Evolutionary conservation across 2,113 vertebrate species (phyloP).

Genomic region (Lepus americanus): DNA sequence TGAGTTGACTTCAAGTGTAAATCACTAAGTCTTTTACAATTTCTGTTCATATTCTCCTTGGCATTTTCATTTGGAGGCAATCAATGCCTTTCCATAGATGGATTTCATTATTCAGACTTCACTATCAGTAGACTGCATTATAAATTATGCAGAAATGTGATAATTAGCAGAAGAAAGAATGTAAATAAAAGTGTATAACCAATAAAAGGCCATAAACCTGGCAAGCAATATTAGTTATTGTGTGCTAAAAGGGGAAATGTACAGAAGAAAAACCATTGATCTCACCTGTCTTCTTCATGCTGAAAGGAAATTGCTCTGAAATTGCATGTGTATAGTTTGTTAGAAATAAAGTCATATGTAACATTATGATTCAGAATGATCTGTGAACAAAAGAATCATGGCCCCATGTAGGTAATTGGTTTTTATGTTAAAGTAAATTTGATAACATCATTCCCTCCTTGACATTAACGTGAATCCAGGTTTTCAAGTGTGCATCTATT

Average conservation of each 20-base stretch:
- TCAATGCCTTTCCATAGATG: constrained; percentile 74
- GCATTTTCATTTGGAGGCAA: constrained; percentile 63
- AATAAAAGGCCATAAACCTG: constrained; percentile 83
- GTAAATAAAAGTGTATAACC: constrained; percentile 81
- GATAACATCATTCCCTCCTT: background rate
- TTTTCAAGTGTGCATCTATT: background rate
- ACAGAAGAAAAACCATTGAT: constrained; percentile 62
- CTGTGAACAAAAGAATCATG: constrained; percentile 54
- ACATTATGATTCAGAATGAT: constrained; percentile 20
- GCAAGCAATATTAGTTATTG: constrained; percentile 82
- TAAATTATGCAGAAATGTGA: constrained; percentile 82
- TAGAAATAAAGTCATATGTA: constrained; percentile 68
- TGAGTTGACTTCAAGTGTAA: constrained; percentile 54
- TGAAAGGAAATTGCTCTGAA: constrained; percentile 62
- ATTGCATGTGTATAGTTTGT: constrained; percentile 8
- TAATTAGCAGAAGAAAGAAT: constrained; percentile 81
- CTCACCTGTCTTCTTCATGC: constrained; percentile 41
- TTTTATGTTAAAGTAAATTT: constrained; percentile 51
- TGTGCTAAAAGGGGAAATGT: constrained; percentile 71
- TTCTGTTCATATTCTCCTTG: constrained; percentile 57
- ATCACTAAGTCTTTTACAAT: constrained; percentile 62
- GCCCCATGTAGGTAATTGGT: constrained; percentile 10
- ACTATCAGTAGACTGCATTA: constrained; percentile 73
- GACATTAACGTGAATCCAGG: background rate
- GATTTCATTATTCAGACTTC: constrained; percentile 80